Evolutionary conservation across 1,140 invertebrate genomes (phyloP), one percentile per base, ranked within the genome.

Genomic region (Acromyrmex heyeri): DNA sequence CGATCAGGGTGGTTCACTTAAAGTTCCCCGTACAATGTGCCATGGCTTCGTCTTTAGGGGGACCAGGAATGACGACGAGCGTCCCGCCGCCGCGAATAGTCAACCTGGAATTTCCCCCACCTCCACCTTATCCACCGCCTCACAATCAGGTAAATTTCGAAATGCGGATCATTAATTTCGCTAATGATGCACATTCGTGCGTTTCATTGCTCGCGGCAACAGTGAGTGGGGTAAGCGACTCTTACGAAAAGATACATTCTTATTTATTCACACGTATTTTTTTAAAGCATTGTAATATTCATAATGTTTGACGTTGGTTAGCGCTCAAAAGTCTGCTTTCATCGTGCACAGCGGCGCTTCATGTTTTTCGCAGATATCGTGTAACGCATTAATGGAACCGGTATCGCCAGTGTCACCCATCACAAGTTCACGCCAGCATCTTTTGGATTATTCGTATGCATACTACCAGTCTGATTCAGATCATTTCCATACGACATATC

Each of bases 381-480:
- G 90, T 44, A 50, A 82, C 18, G 81, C 75, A 6, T 77, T 90
- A 70, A 73, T 86, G 67, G 88, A 90, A 72, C 77, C 88, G 53
- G 64, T 75, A 34, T 62, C 85, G 34, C 10, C 89, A 48, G 62
- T 85, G 73, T 85, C 86, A 53, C 86, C 85, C 3, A 91, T 90
- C 59, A 18, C 79, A 65, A 90, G 55, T 87, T 76, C 85, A 12
- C 78, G 72, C 57, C 88, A 88, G 91, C 93, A 87, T 61, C 85
- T 93, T 57, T 90, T 95, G 59, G 97, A 97, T 92, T 98, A 98
- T 93, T 97, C 97, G 8, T 98, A 98, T 92, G 97, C 97, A 14
- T 98, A 98, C 92, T 97, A 97, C 93, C 97, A 97, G 86, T 96
- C 96, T 0, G 96, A 96, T 0, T 96, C 97, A 6, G 96, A 96